Conservation (phyloP, 2,113 vertebrate genomes). For the Calyptommatus sinebrachiatus region DNA sequence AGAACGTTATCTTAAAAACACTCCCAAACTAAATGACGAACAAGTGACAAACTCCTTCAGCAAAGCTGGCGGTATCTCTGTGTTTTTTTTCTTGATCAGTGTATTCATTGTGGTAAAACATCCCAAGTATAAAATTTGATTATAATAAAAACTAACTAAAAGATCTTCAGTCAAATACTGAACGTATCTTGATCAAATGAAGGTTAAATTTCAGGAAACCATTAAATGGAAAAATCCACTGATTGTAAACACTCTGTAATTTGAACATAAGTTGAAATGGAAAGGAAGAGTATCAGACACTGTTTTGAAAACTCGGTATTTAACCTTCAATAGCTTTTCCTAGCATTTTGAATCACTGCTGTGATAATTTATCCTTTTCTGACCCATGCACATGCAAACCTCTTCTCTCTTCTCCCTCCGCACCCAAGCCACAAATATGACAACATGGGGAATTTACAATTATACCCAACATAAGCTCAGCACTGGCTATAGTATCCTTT, state of each 20-base stretch:
- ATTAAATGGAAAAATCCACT: conserved; percentile 51
- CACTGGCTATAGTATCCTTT: not conserved
- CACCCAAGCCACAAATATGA: not conserved
- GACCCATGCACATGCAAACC: not conserved
- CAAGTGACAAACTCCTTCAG: conserved; percentile 53
- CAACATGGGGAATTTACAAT: not conserved
- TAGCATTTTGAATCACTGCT: not conserved
- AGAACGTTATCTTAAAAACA: conserved; percentile 51
- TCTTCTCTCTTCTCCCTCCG: conserved; percentile 5
- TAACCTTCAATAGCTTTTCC: conserved; percentile 15
- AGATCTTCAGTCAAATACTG: conserved; percentile 55
- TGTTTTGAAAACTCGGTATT: conserved; percentile 26
- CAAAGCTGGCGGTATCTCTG: conserved; percentile 47
- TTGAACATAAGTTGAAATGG: conserved; percentile 11
- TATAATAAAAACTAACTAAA: conserved; percentile 63
- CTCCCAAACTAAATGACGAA: not conserved
- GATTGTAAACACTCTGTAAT: conserved; percentile 47
- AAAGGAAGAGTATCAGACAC: conserved; percentile 36
- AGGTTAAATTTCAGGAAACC: conserved; percentile 45
- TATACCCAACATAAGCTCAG: not conserved
- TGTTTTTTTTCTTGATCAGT: conserved; percentile 58
- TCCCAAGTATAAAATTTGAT: conserved; percentile 60
- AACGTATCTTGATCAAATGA: conserved; percentile 57
- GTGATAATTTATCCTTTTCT: not conserved
- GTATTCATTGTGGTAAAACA: conserved; percentile 62